Conservation (phyloP, 2,888 invertebrate species). For the Ochropleura plecta region DNA sequence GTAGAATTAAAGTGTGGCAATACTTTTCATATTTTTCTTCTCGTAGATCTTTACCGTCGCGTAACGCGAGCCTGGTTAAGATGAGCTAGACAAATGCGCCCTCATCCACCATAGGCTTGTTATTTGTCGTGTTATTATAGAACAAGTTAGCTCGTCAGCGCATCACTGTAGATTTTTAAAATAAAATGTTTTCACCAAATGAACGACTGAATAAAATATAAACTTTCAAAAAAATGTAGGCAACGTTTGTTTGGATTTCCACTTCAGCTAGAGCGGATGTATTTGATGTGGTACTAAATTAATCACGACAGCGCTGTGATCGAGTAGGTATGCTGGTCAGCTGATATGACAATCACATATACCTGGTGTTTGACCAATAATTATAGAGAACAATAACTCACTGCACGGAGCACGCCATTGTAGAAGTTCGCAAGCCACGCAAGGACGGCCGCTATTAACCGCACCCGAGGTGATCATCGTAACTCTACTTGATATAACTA, state of each 20-base stretch:
- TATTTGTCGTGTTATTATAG: constrained; percentile 26
- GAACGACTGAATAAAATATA: constrained; percentile 42
- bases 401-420: constrained; percentile 30
- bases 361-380: constrained; percentile 22
- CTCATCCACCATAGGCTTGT: constrained; percentile 26
- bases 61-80: constrained; percentile 10
- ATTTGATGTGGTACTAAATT: constrained; percentile 31
- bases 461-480: constrained; percentile 74
- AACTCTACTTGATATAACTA: constrained; percentile 78
- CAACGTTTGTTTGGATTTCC: constrained; percentile 23
- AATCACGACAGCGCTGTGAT: constrained; percentile 15
- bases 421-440: constrained; percentile 28
- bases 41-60: constrained; percentile 21
- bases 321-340: neutral
- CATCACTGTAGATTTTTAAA: constrained; percentile 8
- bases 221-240: constrained; percentile 7
- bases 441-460: constrained; percentile 62
- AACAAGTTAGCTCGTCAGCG: constrained; percentile 12
- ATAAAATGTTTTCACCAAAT: constrained; percentile 30
- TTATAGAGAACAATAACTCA: constrained; percentile 52
- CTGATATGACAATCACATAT: constrained; percentile 27
- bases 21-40: constrained; percentile 23
- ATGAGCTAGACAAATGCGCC: constrained; percentile 29
- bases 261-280: constrained; percentile 22
- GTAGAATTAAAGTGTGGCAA: constrained; percentile 20